phyloP scores from a whole-genome alignment of 2,888 invertebrate genomes.

The Dasysyrphus tricinctus region DNA sequence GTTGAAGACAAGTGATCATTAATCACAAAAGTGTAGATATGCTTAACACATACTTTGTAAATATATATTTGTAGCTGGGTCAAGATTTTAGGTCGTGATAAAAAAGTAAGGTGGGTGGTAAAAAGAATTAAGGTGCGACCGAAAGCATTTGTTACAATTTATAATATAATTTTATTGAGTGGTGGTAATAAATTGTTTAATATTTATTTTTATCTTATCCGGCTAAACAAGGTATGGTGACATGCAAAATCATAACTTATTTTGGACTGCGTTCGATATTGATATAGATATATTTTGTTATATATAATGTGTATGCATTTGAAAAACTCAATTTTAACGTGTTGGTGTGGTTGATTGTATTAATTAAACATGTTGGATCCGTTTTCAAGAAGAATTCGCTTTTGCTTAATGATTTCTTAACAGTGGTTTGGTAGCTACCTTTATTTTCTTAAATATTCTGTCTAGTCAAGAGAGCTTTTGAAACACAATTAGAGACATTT shows the following conservation, averaged over 20 bases:
- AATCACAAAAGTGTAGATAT: neutral
- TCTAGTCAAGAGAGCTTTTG: too few species aligned
- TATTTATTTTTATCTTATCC: slow-evolving; percentile 10
- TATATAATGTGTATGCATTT: too few species aligned
- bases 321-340: too few species aligned
- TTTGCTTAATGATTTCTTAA: too few species aligned
- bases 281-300: too few species aligned
- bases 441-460: too few species aligned
- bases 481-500: too few species aligned
- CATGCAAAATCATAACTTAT: neutral
- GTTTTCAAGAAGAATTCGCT: too few species aligned
- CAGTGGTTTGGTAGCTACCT: too few species aligned
- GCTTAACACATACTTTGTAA: neutral
- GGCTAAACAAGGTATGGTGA: neutral
- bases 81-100: slow-evolving; percentile 12
- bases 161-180: neutral
- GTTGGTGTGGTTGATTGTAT: too few species aligned
- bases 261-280: too few species aligned
- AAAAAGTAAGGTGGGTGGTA: neutral
- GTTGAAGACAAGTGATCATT: slow-evolving; percentile 7
- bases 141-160: slow-evolving; percentile 18
- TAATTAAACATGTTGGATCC: too few species aligned
- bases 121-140: slow-evolving; percentile 6
- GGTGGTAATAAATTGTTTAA: neutral
- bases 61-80: neutral